Evolutionary conservation across 2,888 invertebrate species (phyloP).

Genomic region (Leptinotarsa rubiginosa): DNA sequence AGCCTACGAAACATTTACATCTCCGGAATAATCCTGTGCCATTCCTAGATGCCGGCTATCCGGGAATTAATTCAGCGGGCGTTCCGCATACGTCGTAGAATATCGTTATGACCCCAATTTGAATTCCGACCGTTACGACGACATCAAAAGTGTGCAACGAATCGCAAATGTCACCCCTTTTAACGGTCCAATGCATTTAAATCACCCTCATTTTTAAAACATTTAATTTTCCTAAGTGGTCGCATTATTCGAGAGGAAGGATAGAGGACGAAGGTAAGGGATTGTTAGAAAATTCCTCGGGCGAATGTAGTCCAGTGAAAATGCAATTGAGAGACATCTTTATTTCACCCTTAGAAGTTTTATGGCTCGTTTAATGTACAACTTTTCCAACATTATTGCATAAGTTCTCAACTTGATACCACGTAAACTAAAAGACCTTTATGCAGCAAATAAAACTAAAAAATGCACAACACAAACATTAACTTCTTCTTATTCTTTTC

Average conservation of each 20-base stretch:
- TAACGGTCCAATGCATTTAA: slow-evolving; percentile 31
- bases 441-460: too few species aligned
- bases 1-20: neutral
- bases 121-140: slow-evolving; percentile 2
- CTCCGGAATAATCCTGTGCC: neutral
- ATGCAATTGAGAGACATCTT: too few species aligned
- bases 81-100: neutral
- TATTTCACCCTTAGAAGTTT: too few species aligned
- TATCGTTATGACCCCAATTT: slow-evolving; percentile 9
- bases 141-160: slow-evolving; percentile 12
- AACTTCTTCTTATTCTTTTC: too few species aligned
- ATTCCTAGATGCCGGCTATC: neutral
- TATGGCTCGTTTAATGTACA: too few species aligned
- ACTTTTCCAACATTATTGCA: too few species aligned
- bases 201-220: slow-evolving; percentile 34
- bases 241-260: slow-evolving; percentile 3
- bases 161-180: slow-evolving; percentile 14
- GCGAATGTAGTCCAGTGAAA: neutral
- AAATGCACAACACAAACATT: too few species aligned
- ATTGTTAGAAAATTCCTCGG: neutral
- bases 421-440: too few species aligned
- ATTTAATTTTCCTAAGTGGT: slow-evolving; percentile 31
- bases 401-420: too few species aligned
- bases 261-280: neutral
- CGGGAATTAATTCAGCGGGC: neutral